These are phyloP conservation scores for Macrochelys suwanniensis DNA, from an alignment of 2,797 vertebrate species.

Conservation along the genomic window DNA sequence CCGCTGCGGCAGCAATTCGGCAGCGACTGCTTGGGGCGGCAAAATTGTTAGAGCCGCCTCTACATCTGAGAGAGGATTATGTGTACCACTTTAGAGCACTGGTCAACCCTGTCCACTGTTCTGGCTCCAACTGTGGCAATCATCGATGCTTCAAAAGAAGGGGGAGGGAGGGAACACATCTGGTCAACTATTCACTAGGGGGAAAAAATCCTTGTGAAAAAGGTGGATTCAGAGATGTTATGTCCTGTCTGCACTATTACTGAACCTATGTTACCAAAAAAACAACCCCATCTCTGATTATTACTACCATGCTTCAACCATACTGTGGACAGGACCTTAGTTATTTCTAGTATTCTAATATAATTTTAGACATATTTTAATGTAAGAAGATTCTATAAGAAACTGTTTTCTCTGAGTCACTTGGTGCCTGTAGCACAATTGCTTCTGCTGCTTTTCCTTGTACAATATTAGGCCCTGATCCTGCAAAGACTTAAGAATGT, in stretches of 20 bases:
- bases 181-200: neutral
- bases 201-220: neutral
- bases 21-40: too few species aligned
- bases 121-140: neutral
- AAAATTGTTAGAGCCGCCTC: too few species aligned
- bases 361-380: neutral
- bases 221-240: neutral
- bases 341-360: neutral
- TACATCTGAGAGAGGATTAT: neutral
- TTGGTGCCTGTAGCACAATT: neutral
- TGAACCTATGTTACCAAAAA: neutral
- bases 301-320: neutral
- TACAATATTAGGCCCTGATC: neutral
- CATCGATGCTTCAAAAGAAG: neutral
- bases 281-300: neutral
- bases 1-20: too few species aligned
- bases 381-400: slow-evolving; percentile 1
- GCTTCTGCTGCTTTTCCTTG: neutral
- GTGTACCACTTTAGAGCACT: neutral
- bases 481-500: neutral
- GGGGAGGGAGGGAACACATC: neutral
- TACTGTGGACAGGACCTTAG: neutral
- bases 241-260: neutral
- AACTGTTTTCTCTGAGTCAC: neutral
- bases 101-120: neutral